A percentile compares a stretch with the other conserved stretches of the same genome.
These are phyloP conservation scores for Carcharodon carcharias DNA, from an alignment of 2,797 vertebrate species.

Conservation along the genomic window DNA sequence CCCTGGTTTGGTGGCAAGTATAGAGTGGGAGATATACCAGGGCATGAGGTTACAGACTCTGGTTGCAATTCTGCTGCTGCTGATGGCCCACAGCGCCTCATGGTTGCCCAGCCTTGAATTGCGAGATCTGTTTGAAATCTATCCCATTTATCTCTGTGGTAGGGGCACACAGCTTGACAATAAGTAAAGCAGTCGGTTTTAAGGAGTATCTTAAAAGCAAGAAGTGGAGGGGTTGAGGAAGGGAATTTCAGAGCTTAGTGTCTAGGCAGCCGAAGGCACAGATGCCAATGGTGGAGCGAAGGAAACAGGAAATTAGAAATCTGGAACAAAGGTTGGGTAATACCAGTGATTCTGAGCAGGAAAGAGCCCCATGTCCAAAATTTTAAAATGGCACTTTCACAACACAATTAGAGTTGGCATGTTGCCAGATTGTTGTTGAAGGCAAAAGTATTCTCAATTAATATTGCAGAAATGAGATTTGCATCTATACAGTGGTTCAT, in stretches of 20 bases:
- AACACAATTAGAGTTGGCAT: neutral
- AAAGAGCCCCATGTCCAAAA: neutral
- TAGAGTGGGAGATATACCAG: too few relatives aligned
- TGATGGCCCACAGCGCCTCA: too few relatives aligned
- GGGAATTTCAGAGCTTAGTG: neutral
- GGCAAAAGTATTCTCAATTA: neutral
- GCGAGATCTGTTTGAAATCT: too few relatives aligned
- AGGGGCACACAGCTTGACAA: too few relatives aligned
- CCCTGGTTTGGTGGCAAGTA: too few relatives aligned
- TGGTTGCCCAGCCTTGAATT: too few relatives aligned
- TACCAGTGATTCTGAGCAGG: neutral
- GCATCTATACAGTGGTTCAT: neutral
- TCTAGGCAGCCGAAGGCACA: neutral
- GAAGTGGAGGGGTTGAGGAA: neutral
- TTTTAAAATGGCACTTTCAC: neutral
- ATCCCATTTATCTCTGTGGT: too few relatives aligned
- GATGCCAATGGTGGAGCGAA: neutral
- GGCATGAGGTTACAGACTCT: too few relatives aligned
- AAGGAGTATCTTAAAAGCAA: neutral
- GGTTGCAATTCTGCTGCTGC: too few relatives aligned
- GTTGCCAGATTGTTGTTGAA: neutral
- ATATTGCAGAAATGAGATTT: neutral
- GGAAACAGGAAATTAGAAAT: neutral
- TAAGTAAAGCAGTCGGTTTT: neutral
- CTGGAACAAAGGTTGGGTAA: neutral